Conservation (phyloP, 2,888 invertebrate species). For the Hybos culiciformis region DNA sequence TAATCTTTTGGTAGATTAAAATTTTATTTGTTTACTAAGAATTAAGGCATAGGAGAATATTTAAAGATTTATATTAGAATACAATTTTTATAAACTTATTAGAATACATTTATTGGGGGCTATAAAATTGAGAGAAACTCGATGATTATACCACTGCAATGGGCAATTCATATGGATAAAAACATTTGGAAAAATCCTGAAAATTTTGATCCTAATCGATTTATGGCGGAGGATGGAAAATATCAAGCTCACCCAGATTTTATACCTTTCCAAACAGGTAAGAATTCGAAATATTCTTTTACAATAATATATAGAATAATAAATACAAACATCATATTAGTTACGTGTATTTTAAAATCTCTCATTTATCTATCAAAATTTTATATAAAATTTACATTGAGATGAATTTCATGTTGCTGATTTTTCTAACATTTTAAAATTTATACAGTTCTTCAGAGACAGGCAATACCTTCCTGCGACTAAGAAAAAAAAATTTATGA, state of each 20-base stretch:
- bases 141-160: constrained; percentile 67
- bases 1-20: neutral
- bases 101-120: constrained; percentile 22
- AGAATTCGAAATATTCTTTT: constrained; percentile 11
- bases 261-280: constrained; percentile 74
- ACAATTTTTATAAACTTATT: neutral
- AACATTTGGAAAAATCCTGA: constrained; percentile 53
- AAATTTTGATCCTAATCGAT: constrained; percentile 52
- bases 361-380: neutral
- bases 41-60: too few species aligned
- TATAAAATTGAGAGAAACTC: constrained; percentile 52
- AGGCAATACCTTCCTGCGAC: too few species aligned
- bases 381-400: too few species aligned
- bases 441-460: too few species aligned
- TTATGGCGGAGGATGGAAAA: constrained; percentile 48
- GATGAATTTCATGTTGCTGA: too few species aligned
- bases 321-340: constrained; percentile 5
- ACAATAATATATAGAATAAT: neutral
- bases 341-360: constrained; percentile 3
- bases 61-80: too few species aligned
- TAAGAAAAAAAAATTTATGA: too few species aligned
- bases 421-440: too few species aligned
- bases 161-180: constrained; percentile 66
- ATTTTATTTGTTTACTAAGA: neutral
- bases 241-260: constrained; percentile 53